phyloP scores from a whole-genome alignment of 2,113 vertebrate genomes.

The Aspidoscelis tigris region DNA sequence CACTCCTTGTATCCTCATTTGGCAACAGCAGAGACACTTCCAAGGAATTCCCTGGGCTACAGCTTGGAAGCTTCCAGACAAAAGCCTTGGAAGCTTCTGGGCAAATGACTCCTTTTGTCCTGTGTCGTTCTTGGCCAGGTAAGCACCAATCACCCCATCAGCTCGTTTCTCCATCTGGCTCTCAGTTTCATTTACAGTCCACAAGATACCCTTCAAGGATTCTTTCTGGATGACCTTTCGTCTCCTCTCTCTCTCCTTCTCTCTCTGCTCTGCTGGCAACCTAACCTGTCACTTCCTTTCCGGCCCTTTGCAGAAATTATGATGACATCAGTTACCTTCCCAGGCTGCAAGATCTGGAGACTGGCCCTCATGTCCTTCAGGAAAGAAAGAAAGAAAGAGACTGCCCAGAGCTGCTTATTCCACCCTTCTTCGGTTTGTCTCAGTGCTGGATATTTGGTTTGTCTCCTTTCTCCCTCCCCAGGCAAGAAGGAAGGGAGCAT shows the following conservation, averaged over 20 bases:
- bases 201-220: slow-evolving; percentile 21
- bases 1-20: neutral
- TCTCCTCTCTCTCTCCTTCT: neutral
- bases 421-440: neutral
- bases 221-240: slow-evolving; percentile 4
- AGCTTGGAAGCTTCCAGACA: neutral
- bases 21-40: neutral
- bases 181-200: neutral
- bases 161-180: slow-evolving; percentile 12
- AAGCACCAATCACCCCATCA: neutral
- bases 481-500: neutral
- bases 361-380: neutral
- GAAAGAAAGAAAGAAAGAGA: neutral
- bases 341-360: neutral
- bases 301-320: slow-evolving; percentile 11
- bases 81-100: neutral
- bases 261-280: neutral
- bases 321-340: neutral
- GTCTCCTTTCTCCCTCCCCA: too few species aligned
- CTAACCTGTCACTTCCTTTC: slow-evolving; percentile 16
- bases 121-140: neutral
- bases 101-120: neutral
- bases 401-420: neutral
- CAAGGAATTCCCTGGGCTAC: neutral
- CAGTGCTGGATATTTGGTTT: neutral